These are phyloP conservation scores for Yasuhikotakia modesta DNA, from an alignment of 2,797 vertebrate genomes.

Conservation along the genomic window DNA sequence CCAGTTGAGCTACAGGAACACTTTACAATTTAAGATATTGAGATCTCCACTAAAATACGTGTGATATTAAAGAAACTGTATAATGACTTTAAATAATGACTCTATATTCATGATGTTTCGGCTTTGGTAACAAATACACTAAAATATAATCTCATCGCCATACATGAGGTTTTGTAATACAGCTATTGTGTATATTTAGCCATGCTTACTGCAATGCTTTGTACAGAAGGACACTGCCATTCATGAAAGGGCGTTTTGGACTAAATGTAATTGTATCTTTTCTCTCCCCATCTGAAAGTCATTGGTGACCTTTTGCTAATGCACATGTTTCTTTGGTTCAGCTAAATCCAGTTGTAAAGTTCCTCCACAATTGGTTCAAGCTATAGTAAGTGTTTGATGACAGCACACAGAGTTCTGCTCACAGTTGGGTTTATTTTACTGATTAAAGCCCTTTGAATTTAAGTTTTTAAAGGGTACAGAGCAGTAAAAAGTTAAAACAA, in stretches of 20 bases:
- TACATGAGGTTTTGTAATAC: not conserved
- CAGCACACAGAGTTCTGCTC: constrained; percentile 5
- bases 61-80: no score
- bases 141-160: not conserved
- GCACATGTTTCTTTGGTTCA: constrained; percentile 16
- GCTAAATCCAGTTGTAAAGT: constrained; percentile 24
- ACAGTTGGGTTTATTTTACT: constrained; percentile 16
- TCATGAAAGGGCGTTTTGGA: constrained; percentile 33
- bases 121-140: no score
- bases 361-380: constrained; percentile 32
- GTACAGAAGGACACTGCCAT: not conserved
- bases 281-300: constrained; percentile 31
- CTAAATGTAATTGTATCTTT: constrained; percentile 32
- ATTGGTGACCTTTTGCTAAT: constrained; percentile 37
- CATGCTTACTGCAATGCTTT: not conserved
- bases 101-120: no score
- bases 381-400: constrained; percentile 5
- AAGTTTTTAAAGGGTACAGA: constrained; percentile 11
- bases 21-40: no score
- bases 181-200: not conserved
- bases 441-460: not conserved
- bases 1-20: no score
- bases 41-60: no score
- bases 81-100: no score
- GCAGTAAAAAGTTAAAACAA: constrained; percentile 21